phyloP scores from a whole-genome alignment of 2,113 vertebrate species.

The Megaptera novaeangliae region DNA sequence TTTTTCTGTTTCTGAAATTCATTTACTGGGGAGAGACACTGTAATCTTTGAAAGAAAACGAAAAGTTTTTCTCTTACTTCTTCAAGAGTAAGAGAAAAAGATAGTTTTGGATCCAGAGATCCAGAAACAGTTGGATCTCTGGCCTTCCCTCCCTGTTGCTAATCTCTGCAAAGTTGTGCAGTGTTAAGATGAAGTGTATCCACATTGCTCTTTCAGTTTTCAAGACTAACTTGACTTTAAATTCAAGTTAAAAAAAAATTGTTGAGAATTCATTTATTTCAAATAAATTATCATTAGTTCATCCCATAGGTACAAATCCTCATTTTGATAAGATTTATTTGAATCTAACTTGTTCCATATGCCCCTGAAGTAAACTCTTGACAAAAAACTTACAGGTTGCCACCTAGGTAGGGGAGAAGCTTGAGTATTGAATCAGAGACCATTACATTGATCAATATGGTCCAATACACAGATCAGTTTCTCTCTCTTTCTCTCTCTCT shows the following conservation, averaged over 20 bases:
- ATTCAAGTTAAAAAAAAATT: neutral
- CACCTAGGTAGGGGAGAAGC: neutral
- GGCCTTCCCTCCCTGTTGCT: neutral
- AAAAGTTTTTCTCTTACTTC: neutral
- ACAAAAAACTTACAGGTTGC: neutral
- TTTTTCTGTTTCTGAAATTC: neutral
- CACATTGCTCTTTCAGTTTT: neutral
- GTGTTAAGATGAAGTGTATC: neutral
- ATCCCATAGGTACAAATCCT: neutral
- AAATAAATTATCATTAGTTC: neutral
- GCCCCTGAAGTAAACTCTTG: slow-evolving; percentile 35
- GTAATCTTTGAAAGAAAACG: neutral
- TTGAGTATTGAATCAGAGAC: slow-evolving; percentile 44
- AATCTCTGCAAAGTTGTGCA: neutral
- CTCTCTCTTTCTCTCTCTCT: neutral
- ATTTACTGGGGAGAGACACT: neutral
- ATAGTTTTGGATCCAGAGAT: neutral
- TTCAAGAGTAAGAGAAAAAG: neutral
- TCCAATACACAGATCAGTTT: slow-evolving; percentile 45
- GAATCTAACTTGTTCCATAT: slow-evolving; percentile 35
- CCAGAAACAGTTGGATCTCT: neutral
- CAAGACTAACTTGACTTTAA: neutral
- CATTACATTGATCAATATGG: slow-evolving; percentile 47
- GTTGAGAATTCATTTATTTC: neutral
- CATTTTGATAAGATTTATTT: neutral